Conservation (phyloP, 2,888 invertebrate species). For the Noctua comes region DNA sequence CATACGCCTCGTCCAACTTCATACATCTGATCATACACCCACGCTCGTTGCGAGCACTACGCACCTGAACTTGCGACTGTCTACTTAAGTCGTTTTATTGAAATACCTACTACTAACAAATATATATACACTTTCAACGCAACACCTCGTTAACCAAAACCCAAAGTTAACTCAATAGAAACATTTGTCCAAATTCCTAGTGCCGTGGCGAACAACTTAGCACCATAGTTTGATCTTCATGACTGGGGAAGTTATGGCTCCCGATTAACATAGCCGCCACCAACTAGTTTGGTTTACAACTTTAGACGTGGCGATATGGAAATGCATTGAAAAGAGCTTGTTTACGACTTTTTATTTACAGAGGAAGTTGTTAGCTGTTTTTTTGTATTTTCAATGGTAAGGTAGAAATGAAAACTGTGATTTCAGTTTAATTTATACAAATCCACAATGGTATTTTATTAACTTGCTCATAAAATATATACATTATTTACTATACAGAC, state of each 20-base stretch:
- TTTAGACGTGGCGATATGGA: slow-evolving; percentile 16
- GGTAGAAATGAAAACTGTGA: not conserved
- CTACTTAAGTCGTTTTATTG: not conserved
- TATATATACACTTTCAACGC: not conserved
- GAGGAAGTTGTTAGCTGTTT: not conserved
- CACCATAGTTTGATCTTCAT: slow-evolving; percentile 29
- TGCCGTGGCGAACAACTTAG: not conserved
- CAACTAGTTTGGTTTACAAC: slow-evolving; percentile 14
- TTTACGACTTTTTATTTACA: slow-evolving; percentile 21
- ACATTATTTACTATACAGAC: not conserved
- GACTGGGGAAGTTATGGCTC: slow-evolving; percentile 13
- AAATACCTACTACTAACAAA: not conserved
- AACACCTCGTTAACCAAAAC: not conserved
- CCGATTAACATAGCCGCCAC: slow-evolving; percentile 28
- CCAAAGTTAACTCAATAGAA: not conserved
- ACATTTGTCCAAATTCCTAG: slow-evolving; percentile 9
- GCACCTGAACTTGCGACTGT: no score
- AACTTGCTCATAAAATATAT: not conserved
- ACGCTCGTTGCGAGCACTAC: no score
- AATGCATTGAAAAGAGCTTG: slow-evolving; percentile 20
- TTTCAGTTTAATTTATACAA: no score
- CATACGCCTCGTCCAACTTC: no score
- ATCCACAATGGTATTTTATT: no score
- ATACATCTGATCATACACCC: no score
- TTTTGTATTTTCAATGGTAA: not conserved